Evolutionary conservation across 2,888 invertebrate species (phyloP).

Genomic region (Acleris holmiana): DNA sequence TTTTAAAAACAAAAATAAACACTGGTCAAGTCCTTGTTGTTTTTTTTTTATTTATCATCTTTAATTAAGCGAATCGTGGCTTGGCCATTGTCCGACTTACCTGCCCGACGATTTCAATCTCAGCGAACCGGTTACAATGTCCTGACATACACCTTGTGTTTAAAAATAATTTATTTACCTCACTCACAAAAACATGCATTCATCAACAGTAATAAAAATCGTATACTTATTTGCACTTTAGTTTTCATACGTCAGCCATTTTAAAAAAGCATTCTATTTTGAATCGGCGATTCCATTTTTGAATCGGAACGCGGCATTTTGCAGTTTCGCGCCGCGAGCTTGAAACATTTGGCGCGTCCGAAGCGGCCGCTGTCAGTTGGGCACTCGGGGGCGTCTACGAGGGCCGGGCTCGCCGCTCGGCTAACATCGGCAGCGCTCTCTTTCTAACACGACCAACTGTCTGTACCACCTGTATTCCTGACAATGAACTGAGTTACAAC

Average conservation of each 20-base stretch:
- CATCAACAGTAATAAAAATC: slow-evolving; percentile 44
- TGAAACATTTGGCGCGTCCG: slow-evolving; percentile 63
- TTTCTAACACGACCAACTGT: slow-evolving; percentile 37
- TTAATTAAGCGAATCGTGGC: slow-evolving; percentile 78
- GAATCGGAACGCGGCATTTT: slow-evolving; percentile 43
- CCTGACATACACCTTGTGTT: slow-evolving; percentile 68
- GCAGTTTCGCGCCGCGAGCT: slow-evolving; percentile 67
- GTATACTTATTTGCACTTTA: slow-evolving; percentile 36
- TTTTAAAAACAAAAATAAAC: slow-evolving; percentile 19
- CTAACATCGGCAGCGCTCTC: slow-evolving; percentile 63
- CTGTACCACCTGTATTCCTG: slow-evolving; percentile 32
- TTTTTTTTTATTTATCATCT: slow-evolving; percentile 69
- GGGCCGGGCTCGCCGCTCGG: slow-evolving; percentile 63
- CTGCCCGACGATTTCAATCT: slow-evolving; percentile 73
- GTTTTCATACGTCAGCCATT: slow-evolving; percentile 41
- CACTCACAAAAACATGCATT: slow-evolving; percentile 49
- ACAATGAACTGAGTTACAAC: slow-evolving; percentile 75
- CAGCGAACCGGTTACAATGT: slow-evolving; percentile 65
- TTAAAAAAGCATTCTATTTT: slow-evolving; percentile 48
- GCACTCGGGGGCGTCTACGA: slow-evolving; percentile 60
- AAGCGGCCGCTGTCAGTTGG: slow-evolving; percentile 67
- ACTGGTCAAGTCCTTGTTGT: slow-evolving; percentile 35
- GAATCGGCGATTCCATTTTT: slow-evolving; percentile 43
- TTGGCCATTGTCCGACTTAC: slow-evolving; percentile 78
- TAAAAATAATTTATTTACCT: slow-evolving; percentile 67